Evolutionary conservation across 2,113 vertebrate genomes (phyloP), one percentile per base, ranked within the genome.

Genomic region (Neolamprologus devosi): DNA sequence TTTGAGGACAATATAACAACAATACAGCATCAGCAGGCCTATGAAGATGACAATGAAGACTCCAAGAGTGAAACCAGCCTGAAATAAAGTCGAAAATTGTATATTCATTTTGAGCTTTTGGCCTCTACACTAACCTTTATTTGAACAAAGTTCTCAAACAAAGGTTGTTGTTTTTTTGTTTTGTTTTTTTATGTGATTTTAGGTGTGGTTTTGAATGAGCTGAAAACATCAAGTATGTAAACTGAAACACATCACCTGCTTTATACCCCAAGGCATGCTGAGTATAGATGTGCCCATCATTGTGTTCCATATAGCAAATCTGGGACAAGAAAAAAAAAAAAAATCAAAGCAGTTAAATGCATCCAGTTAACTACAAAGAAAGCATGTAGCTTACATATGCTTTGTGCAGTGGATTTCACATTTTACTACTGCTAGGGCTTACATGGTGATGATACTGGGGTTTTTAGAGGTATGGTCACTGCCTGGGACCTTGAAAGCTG

Each of bases 241-340:
- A 49, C 17, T 26, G 26, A 88, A 82, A 16, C 3, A 19, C 82
- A 83, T 94, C 94, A 99, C 99, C 98, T 99, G 98, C 91, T 99
- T 99, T 91, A 99, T 97, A 80, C 98, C 98, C 98, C 98, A 99
- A 4, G 99, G 99, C 49, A 99, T 99, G 93, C 98, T 99, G 81
- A 99, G 96, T 92, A 99, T 99, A 23, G 99, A 99, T 6, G 99
- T 99, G 23, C 98, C 99, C 99, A 99, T 98, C 98, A 99, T 99
- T n/a, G 98, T 99, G 95, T 99, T 99, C 99, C 99, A 99, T 91
- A 99, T 98, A 63, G 98, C 98, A 95, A 99, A 99, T 94, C 99
- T 99, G 93, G 53, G 21, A 90, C 92, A 81, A 63, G 81, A 87
- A 85, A 86, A 84, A 17, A 12, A n/a, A 23, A 1, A 10, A 23